Evolutionary conservation across 2,888 invertebrate species (phyloP).

Genomic region (Sarcophaga subvicina): DNA sequence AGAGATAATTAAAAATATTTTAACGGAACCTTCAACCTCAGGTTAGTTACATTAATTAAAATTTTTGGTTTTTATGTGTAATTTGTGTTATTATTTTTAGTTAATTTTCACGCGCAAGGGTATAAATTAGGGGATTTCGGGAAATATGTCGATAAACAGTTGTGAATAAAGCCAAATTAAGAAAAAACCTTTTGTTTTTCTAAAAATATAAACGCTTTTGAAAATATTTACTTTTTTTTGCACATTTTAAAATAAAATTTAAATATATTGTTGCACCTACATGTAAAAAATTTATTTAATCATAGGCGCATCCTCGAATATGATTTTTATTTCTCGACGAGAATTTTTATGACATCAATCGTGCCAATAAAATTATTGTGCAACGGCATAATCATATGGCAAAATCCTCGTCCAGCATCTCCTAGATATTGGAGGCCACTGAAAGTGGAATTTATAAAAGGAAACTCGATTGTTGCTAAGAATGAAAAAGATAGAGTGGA

Average conservation of each 20-base stretch:
- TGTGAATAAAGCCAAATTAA: not conserved
- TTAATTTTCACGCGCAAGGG: constrained; percentile 9
- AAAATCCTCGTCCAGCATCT: constrained; percentile 6
- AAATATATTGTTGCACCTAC: too few species aligned
- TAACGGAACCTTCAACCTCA: not conserved
- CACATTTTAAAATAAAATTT: not conserved
- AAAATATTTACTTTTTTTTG: not conserved
- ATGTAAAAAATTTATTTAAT: too few species aligned
- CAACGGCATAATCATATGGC: not conserved
- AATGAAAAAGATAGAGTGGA: too few species aligned
- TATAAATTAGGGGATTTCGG: not conserved
- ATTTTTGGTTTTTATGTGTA: too few species aligned
- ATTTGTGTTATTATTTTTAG: constrained; percentile 20
- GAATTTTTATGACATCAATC: not conserved
- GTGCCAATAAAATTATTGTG: constrained; percentile 11
- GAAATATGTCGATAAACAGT: not conserved
- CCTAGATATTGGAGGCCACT: too few species aligned
- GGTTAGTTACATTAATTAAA: not conserved
- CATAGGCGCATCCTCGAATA: not conserved
- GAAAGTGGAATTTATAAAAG: not conserved
- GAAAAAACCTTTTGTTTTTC: not conserved
- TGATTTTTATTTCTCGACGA: constrained; percentile 33
- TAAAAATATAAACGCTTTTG: not conserved
- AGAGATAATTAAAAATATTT: not conserved
- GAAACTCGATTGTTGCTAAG: not conserved